Evolutionary conservation across 2,113 vertebrate genomes (phyloP), one percentile per base, ranked within the genome.

Genomic region (Ceyx margarethae): DNA sequence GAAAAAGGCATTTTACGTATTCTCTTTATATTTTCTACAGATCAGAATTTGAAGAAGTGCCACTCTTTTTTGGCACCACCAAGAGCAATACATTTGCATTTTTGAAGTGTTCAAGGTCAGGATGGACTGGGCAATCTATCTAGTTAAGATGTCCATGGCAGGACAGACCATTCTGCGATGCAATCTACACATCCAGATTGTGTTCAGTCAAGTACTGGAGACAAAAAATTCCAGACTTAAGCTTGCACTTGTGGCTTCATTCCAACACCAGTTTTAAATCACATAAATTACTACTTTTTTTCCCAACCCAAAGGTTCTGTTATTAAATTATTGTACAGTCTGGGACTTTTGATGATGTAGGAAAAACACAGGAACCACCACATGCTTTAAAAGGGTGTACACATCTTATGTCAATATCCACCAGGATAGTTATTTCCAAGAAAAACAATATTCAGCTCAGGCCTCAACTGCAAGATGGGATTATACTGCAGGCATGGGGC

Each of bases 81-180:
- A n/a, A 4, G 6, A 77, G 37, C 17, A 54, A 43, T 17, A 46
- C 21, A 23, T 51, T 4, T 62, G 10, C 37, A 53, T 33, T 40
- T 1, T 66, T 15, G 5, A 67, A 50, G 13, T 11, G 14, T 26
- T 57, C 67, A 45, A 37, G 26, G 26, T 12, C 73, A 62, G 18
- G 26, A 1, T 62, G 60, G 61, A 37, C 0, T 0, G 19, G 19
- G 6, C 23, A 46, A 28, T 17, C 11, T 54, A 7, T 16, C 20
- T 60, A 28, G 25, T 60, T 25, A 22, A 72, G 25, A 10, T 48
- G 33, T 19, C n/a, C 23, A 20, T 42, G 28, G 23, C 26, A 43
- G 15, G 5, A 2, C 28, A 46, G 33, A 11, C 4, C 11, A 79
- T 42, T 35, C 29, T 10, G 15, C 9, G 3, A 31, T 31, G 10